Conservation (phyloP, 1,140 invertebrate species). For the Sesamia nonagrioides region DNA sequence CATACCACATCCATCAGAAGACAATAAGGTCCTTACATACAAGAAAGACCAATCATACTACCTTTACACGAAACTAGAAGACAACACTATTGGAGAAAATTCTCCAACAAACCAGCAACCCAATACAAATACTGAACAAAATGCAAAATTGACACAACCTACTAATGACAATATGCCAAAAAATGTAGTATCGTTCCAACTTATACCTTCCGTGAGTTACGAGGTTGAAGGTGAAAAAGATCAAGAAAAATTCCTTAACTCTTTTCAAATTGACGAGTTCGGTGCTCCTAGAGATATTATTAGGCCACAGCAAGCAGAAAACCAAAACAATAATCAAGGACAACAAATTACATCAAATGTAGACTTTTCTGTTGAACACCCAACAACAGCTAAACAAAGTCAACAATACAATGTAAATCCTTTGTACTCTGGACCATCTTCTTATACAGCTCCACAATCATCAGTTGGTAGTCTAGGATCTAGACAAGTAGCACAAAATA, state of each 20-base stretch:
- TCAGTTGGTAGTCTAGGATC: constrained; percentile 69
- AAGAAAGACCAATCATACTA: constrained; percentile 81
- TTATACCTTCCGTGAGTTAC: constrained; percentile 76
- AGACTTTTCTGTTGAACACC: constrained; percentile 67
- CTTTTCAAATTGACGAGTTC: constrained; percentile 70
- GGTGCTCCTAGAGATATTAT: constrained; percentile 59
- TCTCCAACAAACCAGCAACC: constrained; percentile 27
- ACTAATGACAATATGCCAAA: constrained; percentile 54
- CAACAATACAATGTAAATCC: constrained; percentile 59
- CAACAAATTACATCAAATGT: constrained; percentile 62
- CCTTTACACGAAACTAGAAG: constrained; percentile 71
- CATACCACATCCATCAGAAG: constrained; percentile 75
- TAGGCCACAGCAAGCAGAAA: constrained; percentile 40
- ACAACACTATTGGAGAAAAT: constrained; percentile 48
- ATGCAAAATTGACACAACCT: constrained; percentile 54
- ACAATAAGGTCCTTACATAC: constrained; percentile 77
- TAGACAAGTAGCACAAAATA: constrained; percentile 58
- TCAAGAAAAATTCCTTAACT: constrained; percentile 68
- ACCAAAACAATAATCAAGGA: constrained; percentile 53
- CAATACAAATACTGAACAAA: constrained; percentile 53
- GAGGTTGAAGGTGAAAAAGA: constrained; percentile 74
- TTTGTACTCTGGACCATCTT: constrained; percentile 76
- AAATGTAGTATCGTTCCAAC: constrained; percentile 65
- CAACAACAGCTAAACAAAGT: constrained; percentile 55
- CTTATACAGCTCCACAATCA: constrained; percentile 77